phyloP scores from a whole-genome alignment of 1,140 invertebrate species.

The Limonius californicus region DNA sequence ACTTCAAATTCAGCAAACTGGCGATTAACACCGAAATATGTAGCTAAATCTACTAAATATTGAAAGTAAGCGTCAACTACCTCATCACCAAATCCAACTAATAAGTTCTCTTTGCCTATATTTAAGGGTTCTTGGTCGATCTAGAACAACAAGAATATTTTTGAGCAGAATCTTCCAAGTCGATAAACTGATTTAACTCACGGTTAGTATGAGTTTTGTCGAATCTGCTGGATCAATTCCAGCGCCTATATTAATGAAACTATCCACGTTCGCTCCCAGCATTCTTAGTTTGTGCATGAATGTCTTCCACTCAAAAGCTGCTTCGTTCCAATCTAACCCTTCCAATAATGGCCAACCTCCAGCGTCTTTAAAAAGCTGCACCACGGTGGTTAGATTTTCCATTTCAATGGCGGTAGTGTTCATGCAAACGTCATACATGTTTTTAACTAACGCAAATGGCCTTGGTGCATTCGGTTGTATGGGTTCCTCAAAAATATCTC shows the following conservation, averaged over 20 bases:
- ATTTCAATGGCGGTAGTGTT: conserved; percentile 38
- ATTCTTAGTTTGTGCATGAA: neutral
- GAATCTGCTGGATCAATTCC: conserved; percentile 51
- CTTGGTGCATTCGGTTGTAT: neutral
- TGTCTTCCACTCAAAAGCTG: conserved; percentile 39
- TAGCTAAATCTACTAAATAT: conserved; percentile 52
- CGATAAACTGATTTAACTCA: neutral
- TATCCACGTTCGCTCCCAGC: neutral
- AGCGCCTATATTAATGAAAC: conserved; percentile 47
- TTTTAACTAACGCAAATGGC: conserved; percentile 23
- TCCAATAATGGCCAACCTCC: conserved; percentile 60
- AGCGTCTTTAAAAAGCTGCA: conserved; percentile 47
- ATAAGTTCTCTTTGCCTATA: conserved; percentile 55
- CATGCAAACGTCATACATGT: conserved; percentile 23
- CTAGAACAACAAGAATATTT: conserved; percentile 38
- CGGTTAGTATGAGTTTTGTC: neutral
- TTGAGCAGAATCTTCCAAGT: neutral
- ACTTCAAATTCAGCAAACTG: conserved; percentile 1
- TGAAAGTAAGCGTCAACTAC: conserved; percentile 43
- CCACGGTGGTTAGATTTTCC: conserved; percentile 45
- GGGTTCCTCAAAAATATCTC: conserved; percentile 5
- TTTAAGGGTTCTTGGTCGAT: conserved; percentile 60
- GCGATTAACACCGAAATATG: conserved; percentile 54
- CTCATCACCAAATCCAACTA: conserved; percentile 47
- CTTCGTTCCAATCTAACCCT: conserved; percentile 55